phyloP scores from a whole-genome alignment of 1,140 invertebrate genomes.

The Magallana angulata region DNA sequence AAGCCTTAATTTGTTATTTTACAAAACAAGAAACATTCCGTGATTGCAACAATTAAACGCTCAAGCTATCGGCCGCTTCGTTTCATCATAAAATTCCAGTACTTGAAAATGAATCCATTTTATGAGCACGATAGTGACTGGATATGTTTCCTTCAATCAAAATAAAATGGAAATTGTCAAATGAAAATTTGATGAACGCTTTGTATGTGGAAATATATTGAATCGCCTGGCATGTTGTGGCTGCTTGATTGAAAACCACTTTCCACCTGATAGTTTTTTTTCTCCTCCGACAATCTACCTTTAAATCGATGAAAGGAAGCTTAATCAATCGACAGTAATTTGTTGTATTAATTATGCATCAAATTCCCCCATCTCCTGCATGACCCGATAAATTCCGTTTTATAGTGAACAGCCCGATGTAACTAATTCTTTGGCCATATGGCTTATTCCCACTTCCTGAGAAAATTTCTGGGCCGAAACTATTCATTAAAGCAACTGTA shows the following conservation, averaged over 20 bases:
- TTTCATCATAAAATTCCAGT: conserved; percentile 38
- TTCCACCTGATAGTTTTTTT: neutral
- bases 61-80: conserved; percentile 32
- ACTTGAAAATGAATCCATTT: conserved; percentile 38
- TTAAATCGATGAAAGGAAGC: conserved; percentile 42
- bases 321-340: conserved; percentile 52
- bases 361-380: conserved; percentile 36
- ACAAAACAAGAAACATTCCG: conserved; percentile 29
- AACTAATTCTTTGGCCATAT: conserved; percentile 55
- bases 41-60: conserved; percentile 34
- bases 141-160: conserved; percentile 30
- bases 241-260: neutral
- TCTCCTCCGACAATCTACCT: conserved; percentile 23
- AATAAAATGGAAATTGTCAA: conserved; percentile 14
- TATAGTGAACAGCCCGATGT: conserved; percentile 25
- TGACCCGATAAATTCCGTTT: conserved; percentile 10
- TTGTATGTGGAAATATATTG: neutral
- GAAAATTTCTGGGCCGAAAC: conserved; percentile 32
- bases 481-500: conserved; percentile 36
- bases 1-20: conserved; percentile 35
- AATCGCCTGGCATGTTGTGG: neutral
- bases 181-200: conserved; percentile 43
- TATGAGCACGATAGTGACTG: neutral
- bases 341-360: conserved; percentile 61
- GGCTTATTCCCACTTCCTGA: conserved; percentile 57